Base-by-base conservation (phyloP, 2,888 invertebrate genomes). In the Eurytoma adleriae region DNA sequence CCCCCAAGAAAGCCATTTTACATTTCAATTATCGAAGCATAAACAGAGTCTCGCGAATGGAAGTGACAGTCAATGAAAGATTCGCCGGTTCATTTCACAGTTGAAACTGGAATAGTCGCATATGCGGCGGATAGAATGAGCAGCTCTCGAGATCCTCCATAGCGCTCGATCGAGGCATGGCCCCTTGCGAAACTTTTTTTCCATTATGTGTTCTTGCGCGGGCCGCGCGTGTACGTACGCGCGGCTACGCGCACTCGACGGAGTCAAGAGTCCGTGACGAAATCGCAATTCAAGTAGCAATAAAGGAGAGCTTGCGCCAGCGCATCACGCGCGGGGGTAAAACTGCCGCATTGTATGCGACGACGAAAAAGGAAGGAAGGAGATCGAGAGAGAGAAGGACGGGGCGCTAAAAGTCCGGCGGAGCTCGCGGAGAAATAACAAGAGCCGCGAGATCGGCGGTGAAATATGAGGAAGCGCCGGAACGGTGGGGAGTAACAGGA, bases 261-360 rank as follows among this genome's bases (percentile, higher is more conserved):
- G 82, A 86, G 85, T 87, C 87, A 86, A 87, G 86, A 83, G 86
- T 85, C 87, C 87, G 83, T 87, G 87, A 87, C 86, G 86, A 86
- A 87, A 87, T 87, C 86, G 86, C 85, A 86, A 87, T 87, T 83
- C 84, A 83, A 83, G 81, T 80, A 74, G 81, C 77, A 84, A 83
- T 78, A 83, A 85, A 83, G 81, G 83, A 84, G 82, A 83, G 81
- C 68, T 27, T 57, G 52, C 66, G 18, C 16, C 16, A 5, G 3
- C 16, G 24, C 16, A 5, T 27, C 12, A 16, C 62, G 16, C 7
- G 4, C 5, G 7, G 20, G 48, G 64, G 30, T 10, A 48, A 18
- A 40, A 40, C 62, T 27, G 7, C 62, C 16, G 54, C 54, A 4
- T 54, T 14, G 18, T 13, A 16, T 3, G 52, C 10, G 40, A 5